Evolutionary conservation across 2,113 vertebrate species (phyloP).

Genomic region (Clarias magur): DNA sequence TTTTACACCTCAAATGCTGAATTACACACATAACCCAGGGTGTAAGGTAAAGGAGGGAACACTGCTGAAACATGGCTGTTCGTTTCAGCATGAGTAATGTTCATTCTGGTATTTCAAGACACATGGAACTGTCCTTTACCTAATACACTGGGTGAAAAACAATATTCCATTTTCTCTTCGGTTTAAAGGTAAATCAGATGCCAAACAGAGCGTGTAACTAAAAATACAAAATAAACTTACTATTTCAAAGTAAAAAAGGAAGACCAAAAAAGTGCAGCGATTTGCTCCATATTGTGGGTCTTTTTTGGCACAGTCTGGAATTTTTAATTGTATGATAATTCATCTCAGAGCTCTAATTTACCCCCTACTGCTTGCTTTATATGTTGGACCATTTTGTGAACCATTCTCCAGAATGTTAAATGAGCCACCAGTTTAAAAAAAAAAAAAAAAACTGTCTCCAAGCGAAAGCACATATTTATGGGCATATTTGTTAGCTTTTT

Average conservation of each 20-base stretch:
- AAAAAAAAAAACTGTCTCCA: conserved; percentile 69
- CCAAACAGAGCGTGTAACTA: conserved; percentile 37
- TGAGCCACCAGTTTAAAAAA: conserved; percentile 72
- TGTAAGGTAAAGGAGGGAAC: conserved; percentile 37
- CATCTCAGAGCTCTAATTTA: conserved; percentile 92
- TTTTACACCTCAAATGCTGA: conserved; percentile 56
- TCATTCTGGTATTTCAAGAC: conserved; percentile 17
- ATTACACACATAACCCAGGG: conserved; percentile 54
- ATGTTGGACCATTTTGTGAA: conserved; percentile 82
- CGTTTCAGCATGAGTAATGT: conserved; percentile 35
- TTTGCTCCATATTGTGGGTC: conserved; percentile 72
- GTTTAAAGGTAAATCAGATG: conserved; percentile 39
- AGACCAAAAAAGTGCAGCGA: conserved; percentile 60
- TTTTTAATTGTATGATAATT: conserved; percentile 91
- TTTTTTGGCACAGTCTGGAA: conserved; percentile 82
- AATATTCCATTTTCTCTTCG: conserved; percentile 6
- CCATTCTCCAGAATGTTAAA: conserved; percentile 85
- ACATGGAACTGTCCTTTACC: conserved; percentile 28
- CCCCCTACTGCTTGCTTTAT: conserved; percentile 83
- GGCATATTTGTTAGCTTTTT: conserved; percentile 66
- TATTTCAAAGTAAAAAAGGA: conserved; percentile 38
- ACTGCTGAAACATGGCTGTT: conserved; percentile 35
- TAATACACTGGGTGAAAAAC: conserved; percentile 32
- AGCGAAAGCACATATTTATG: conserved; percentile 75
- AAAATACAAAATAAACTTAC: conserved; percentile 39